phyloP scores from a whole-genome alignment of 1,140 invertebrate genomes.

The Probaryconus sp. region DNA sequence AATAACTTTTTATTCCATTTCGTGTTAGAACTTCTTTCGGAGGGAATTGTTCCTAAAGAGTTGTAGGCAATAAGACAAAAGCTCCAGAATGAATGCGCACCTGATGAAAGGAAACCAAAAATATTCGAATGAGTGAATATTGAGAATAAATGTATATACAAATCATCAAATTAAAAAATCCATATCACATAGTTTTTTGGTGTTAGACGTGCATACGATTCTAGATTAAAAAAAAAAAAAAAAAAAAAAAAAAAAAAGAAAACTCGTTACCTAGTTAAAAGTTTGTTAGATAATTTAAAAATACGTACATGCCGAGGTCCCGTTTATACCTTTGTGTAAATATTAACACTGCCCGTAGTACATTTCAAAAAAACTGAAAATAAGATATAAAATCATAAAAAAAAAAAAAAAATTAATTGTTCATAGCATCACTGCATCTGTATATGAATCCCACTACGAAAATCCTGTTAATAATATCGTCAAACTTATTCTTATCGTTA shows the following conservation, averaged over 20 bases:
- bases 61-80: conserved; percentile 76
- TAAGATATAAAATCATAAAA: conserved; percentile 57
- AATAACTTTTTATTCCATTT: conserved; percentile 60
- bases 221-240: conserved; percentile 76
- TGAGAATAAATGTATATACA: conserved; percentile 52
- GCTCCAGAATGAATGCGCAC: conserved; percentile 55
- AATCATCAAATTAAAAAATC: conserved; percentile 68
- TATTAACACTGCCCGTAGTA: conserved; percentile 77
- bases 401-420: no score
- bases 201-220: conserved; percentile 76
- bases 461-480: conserved; percentile 45
- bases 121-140: conserved; percentile 47
- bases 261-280: conserved; percentile 78
- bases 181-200: conserved; percentile 77
- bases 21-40: conserved; percentile 76
- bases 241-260: no score
- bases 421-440: conserved; percentile 61
- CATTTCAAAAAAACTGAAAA: conserved; percentile 57
- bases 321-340: conserved; percentile 78
- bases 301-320: conserved; percentile 76
- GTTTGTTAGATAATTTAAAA: conserved; percentile 78
- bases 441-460: conserved; percentile 56
- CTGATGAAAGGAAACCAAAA: conserved; percentile 60
- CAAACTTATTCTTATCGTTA: conserved; percentile 40
- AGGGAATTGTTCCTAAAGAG: conserved; percentile 78